Base-by-base conservation (phyloP, 1,140 invertebrate genomes). In the Hyposmocoma kahamanoa region DNA sequence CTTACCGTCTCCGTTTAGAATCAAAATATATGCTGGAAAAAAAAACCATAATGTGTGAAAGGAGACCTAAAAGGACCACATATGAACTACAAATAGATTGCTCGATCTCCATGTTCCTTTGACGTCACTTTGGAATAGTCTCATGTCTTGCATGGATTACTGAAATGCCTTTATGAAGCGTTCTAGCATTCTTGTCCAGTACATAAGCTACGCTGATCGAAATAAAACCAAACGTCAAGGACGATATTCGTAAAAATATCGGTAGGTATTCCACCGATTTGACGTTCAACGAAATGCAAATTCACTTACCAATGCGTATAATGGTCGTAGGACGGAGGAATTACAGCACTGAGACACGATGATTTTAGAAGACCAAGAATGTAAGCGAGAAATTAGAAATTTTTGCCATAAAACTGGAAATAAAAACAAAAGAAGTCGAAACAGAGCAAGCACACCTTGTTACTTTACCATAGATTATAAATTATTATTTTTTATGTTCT, bases 371-470 rank as follows among this genome's bases (percentile, higher is more conserved):
- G 15, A 17, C 10, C 15, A 36, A n/a, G 5, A 15, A 36, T 3
- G 18, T 10, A 17, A n/a, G 15, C 32, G n/a, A 15, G 32, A 36
- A 36, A 36, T 17, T 36, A 17, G 18, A 36, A 36, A 15, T 17
- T 36, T 36, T 36, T 15, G 32, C 32, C 45, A 21, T 30, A 53
- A 47, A 48, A 59, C 46, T 50, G 50, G 47, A 54, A 63, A 59
- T 59, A 66, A 63, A 61, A 60, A 66, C 54, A 62, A 69, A 66
- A 62, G 56, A 53, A 59, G 58, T 21, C 38, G 19, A 53, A 59
- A 50, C 42, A 56, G 58, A 47, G 49, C 53, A 63, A 56, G 55
- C 59, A 66, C 62, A 66, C 62, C 60, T 61, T 47, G 38, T 43
- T 38, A 47, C 49, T 6, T 1, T n/a, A 36, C 47, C 61, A 67